Evolutionary conservation across 2,797 vertebrate genomes (phyloP).

Genomic region (Ptychadena robeensis): DNA sequence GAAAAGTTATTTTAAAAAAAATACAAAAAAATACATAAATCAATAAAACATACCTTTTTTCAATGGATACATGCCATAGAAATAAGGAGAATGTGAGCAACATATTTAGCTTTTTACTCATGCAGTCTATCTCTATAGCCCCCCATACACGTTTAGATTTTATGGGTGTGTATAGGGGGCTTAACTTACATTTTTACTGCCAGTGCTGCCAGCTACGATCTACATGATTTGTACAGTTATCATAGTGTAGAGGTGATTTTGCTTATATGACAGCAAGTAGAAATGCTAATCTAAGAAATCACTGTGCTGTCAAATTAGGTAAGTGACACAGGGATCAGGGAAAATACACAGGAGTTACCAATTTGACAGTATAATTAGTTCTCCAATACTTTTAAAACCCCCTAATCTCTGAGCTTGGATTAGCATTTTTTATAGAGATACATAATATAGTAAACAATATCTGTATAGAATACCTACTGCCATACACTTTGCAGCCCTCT

Average conservation of each 20-base stretch:
- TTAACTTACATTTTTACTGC: neutral
- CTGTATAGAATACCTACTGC: too few species aligned
- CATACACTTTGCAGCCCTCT: too few species aligned
- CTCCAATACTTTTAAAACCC: neutral
- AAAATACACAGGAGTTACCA: constrained; percentile 3
- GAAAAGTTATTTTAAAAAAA: too few species aligned
- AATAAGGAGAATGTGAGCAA: neutral
- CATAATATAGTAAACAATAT: too few species aligned
- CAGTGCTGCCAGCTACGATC: neutral
- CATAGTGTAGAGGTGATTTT: neutral
- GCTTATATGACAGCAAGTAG: neutral
- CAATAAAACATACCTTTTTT: neutral
- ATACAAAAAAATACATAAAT: too few species aligned
- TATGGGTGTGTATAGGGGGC: too few species aligned
- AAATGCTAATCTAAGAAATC: neutral
- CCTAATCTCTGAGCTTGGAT: neutral
- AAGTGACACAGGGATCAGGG: constrained; percentile 34
- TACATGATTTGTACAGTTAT: neutral
- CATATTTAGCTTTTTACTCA: too few species aligned
- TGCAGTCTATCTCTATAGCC: too few species aligned
- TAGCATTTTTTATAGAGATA: too few species aligned
- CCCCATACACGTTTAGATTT: too few species aligned
- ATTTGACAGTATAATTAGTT: constrained; percentile 20
- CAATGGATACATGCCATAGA: neutral
- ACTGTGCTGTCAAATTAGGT: neutral